phyloP scores from a whole-genome alignment of 2,113 vertebrate genomes.

The Neofelis nebulosa region DNA sequence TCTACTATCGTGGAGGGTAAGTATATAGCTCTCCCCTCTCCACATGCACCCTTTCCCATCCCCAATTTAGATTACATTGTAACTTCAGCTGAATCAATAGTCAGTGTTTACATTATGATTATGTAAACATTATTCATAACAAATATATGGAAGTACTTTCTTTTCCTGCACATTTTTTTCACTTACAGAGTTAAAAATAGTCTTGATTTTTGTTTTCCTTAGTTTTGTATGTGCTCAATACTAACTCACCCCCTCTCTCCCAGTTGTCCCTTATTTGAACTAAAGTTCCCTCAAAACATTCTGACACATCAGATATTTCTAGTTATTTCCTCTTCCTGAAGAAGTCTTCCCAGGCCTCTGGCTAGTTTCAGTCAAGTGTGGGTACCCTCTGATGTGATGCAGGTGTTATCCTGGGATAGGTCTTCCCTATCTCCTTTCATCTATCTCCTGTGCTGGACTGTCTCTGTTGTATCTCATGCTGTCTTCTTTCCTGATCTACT shows the following conservation, averaged over 20 bases:
- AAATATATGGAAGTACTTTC: not conserved
- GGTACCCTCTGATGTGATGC: not conserved
- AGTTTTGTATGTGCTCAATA: not conserved
- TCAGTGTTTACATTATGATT: not conserved
- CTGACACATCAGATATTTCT: not conserved
- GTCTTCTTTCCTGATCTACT: not conserved
- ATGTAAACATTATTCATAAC: not conserved
- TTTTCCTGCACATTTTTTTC: not conserved
- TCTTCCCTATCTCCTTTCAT: not conserved
- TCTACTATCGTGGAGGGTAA: not conserved
- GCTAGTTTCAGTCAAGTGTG: not conserved
- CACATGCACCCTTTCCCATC: not conserved
- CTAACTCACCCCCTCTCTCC: not conserved
- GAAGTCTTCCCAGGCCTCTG: not conserved
- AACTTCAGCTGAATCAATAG: not conserved
- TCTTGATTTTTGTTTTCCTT: conserved; percentile 29
- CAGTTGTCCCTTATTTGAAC: not conserved
- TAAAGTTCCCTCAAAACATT: not conserved
- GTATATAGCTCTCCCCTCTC: not conserved
- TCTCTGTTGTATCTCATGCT: not conserved
- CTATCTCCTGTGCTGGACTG: not conserved
- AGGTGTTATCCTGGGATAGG: not conserved
- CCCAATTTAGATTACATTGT: not conserved
- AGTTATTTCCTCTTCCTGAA: not conserved
- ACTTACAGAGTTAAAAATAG: not conserved